These are phyloP conservation scores for Sakesphorus luctuosus DNA, from an alignment of 2,113 vertebrate species.

Conservation along the genomic window DNA sequence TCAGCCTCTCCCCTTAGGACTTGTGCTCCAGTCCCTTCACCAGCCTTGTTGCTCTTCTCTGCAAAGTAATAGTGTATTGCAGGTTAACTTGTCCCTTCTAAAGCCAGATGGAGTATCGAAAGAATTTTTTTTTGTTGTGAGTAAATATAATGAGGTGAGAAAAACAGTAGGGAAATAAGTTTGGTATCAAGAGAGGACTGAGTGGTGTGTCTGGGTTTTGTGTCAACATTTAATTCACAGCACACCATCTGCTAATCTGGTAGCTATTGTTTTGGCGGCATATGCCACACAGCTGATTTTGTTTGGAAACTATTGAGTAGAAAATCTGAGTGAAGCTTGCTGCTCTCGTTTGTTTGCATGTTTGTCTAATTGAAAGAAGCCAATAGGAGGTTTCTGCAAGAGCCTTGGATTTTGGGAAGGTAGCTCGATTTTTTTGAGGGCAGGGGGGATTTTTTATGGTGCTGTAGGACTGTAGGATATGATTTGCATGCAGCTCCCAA, in stretches of 20 bases:
- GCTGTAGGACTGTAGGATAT: neutral
- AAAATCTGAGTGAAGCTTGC: neutral
- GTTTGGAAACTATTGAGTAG: conserved; percentile 16
- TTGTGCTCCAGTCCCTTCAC: no score
- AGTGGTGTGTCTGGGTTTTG: neutral
- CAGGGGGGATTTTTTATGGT: neutral
- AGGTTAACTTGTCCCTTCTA: neutral
- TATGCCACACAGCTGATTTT: neutral
- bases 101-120: neutral
- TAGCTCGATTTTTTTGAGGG: neutral
- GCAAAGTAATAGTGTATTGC: neutral
- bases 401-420: neutral
- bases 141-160: conserved; percentile 7
- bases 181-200: neutral
- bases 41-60: no score
- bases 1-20: no score
- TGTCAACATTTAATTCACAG: conserved; percentile 49
- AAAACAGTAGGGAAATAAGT: conserved; percentile 8
- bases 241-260: conserved; percentile 31
- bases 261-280: conserved; percentile 58
- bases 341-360: neutral
- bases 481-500: neutral
- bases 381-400: neutral
- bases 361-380: neutral
- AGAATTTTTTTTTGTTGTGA: neutral